Evolutionary conservation across 2,888 invertebrate genomes (phyloP).

Genomic region (Eupelmus urozonus): DNA sequence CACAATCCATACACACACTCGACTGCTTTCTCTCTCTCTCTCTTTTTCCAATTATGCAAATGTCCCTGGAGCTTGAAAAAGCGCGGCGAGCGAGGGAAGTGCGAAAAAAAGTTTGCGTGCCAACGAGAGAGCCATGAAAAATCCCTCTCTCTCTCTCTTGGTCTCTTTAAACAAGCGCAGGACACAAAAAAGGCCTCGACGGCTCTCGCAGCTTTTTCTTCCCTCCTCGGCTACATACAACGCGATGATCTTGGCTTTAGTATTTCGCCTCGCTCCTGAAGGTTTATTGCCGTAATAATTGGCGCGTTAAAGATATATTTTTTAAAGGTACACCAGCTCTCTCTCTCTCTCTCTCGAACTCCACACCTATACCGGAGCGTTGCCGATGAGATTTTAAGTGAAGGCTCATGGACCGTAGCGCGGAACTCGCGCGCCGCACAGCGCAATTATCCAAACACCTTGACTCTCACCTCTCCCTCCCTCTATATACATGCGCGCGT

Average conservation of each 20-base stretch:
- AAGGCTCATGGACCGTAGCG: slow-evolving; percentile 60
- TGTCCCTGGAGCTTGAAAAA: slow-evolving; percentile 1
- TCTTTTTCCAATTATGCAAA: slow-evolving; percentile 56
- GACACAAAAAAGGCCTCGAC: slow-evolving; percentile 13
- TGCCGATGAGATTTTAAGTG: slow-evolving; percentile 75
- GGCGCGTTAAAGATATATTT: slow-evolving; percentile 58
- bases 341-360: slow-evolving; percentile 32
- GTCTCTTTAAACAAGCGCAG: slow-evolving; percentile 46
- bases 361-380: no score
- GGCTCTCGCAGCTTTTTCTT: slow-evolving; percentile 19
- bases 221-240: no score
- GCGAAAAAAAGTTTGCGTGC: slow-evolving; percentile 52
- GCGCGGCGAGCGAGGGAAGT: slow-evolving; percentile 28
- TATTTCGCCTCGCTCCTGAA: slow-evolving; percentile 33
- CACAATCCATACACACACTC: neutral
- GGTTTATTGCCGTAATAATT: slow-evolving; percentile 62
- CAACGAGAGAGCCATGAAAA: slow-evolving; percentile 41
- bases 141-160: slow-evolving; percentile 6
- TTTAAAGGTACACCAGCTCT: slow-evolving; percentile 50
- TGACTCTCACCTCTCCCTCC: slow-evolving; percentile 58
- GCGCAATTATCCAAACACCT: slow-evolving; percentile 70
- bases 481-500: no score
- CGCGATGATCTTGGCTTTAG: neutral
- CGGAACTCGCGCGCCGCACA: no score
- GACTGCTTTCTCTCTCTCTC: neutral